A percentile compares a stretch with the other conserved stretches of the same genome.
phyloP scores from a whole-genome alignment of 2,888 invertebrate genomes.

The Andrena trimmerana region DNA sequence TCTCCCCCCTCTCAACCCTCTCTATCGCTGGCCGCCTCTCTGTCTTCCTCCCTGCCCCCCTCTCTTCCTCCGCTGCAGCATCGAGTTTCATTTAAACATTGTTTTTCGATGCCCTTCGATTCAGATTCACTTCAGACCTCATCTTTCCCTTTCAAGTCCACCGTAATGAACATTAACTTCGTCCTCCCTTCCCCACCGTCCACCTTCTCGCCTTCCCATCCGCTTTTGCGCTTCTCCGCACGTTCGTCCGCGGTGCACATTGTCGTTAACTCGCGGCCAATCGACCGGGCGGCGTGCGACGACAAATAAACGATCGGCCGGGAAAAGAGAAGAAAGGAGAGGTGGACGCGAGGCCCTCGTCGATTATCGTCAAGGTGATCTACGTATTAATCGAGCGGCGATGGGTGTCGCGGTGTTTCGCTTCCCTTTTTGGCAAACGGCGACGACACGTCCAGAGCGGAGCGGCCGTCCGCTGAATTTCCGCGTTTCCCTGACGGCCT shows the following conservation, averaged over 20 bases:
- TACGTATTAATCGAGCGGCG: not conserved
- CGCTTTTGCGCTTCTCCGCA: not conserved
- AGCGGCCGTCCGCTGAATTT: not conserved
- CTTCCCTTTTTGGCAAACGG: not conserved
- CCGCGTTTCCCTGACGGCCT: not conserved
- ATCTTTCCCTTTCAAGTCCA: not conserved
- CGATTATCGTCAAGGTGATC: slow-evolving; percentile 11
- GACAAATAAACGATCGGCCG: not conserved
- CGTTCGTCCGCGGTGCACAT: not conserved
- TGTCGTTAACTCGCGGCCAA: not conserved
- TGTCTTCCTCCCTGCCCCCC: slow-evolving; percentile 11
- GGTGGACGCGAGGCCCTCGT: not conserved
- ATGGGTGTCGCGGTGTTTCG: not conserved
- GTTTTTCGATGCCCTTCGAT: slow-evolving; percentile 4
- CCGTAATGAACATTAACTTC: no score
- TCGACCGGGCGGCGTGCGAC: not conserved
- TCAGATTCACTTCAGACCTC: not conserved
- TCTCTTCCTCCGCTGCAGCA: not conserved
- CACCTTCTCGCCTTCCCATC: not conserved
- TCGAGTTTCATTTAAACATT: slow-evolving; percentile 3
- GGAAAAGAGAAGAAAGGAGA: not conserved
- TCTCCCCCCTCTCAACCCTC: slow-evolving; percentile 70
- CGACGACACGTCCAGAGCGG: not conserved
- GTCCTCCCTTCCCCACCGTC: no score
- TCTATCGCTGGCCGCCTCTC: slow-evolving; percentile 53